Evolutionary conservation across 2,888 invertebrate genomes (phyloP), one percentile per base, ranked within the genome.

Genomic region (Pristionchus mayeri): DNA sequence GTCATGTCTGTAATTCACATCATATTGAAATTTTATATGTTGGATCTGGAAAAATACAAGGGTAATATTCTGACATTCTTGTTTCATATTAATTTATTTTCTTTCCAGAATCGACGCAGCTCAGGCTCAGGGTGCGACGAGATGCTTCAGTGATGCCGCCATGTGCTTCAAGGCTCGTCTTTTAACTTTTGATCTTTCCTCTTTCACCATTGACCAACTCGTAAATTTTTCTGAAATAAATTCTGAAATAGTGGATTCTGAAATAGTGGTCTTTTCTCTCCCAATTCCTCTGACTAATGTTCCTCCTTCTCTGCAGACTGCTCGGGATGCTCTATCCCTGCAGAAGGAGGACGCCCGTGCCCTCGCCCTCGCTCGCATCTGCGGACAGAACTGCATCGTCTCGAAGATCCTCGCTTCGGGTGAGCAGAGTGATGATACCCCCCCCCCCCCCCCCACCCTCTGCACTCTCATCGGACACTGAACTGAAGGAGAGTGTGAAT

Each of bases 61-160:
- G n/a, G n/a, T n/a, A n/a, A n/a, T n/a, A n/a, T n/a, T n/a, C n/a
- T n/a, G n/a, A n/a, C n/a, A n/a, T n/a, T n/a, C n/a, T n/a, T n/a
- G n/a, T n/a, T n/a, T n/a, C n/a, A n/a, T n/a, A n/a, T n/a, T n/a
- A n/a, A n/a, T n/a, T n/a, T n/a, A n/a, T n/a, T n/a, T n/a, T n/a
- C n/a, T n/a, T n/a, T 84, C 18, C 37, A 84, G 84, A 30, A 6
- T 44, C 50, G 71, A 71, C 24, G 27, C 18, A 37, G 37, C 75
- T 48, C 11, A 34, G 11, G 44, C n/a, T 9, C 18, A 30, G 27
- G 84, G 84, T 13, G 71, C 48, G 4, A 40, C 24, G 2, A 48
- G 76, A 34, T 78, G 67, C 34, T 83, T 85, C 50, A 37, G n/a
- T 11, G 83, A 85, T 18, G 85, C 83, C n/a, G 75, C 57, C 48